Percentiles rank a stretch among this genome's conserved stretches.
phyloP scores from a whole-genome alignment of 1,140 invertebrate genomes.

The Dreissena polymorpha region DNA sequence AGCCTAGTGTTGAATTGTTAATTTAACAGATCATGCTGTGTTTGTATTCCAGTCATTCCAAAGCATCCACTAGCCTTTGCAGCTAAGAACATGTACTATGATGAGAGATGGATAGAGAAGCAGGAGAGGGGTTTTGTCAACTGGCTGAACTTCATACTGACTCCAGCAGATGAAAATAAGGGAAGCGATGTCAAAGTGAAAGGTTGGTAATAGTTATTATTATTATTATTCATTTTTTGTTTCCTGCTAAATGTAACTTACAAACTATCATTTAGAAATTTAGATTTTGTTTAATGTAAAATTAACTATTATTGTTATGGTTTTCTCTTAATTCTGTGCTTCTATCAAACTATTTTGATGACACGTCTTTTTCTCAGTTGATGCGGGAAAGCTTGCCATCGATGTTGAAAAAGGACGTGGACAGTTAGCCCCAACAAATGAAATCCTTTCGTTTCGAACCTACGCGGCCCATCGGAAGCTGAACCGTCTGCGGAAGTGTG shows the following conservation, averaged over 20 bases:
- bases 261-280: too few species aligned
- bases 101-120: constrained; percentile 88
- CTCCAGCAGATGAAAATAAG: constrained; percentile 85
- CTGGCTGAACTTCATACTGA: constrained; percentile 93
- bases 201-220: constrained; percentile 57
- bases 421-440: constrained; percentile 79
- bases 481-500: constrained; percentile 78
- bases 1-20: too few species aligned
- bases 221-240: neutral
- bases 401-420: constrained; percentile 56
- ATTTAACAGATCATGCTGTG: too few species aligned
- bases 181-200: constrained; percentile 65
- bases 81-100: constrained; percentile 84
- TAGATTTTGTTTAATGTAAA: too few species aligned
- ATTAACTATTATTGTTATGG: too few species aligned
- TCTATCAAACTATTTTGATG: too few species aligned
- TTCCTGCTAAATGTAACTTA: too few species aligned
- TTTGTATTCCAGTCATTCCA: constrained; percentile 65
- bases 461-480: constrained; percentile 78
- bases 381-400: constrained; percentile 71
- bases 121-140: constrained; percentile 91
- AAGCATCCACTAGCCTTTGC: constrained; percentile 80
- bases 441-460: constrained; percentile 79
- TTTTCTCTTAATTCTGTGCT: too few species aligned
- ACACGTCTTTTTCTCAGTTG: constrained; percentile 61